Percentiles rank a stretch among this genome's conserved stretches.
These are phyloP conservation scores for Percopsis omiscomaycus DNA, from an alignment of 2,797 vertebrate genomes.

Conservation along the genomic window DNA sequence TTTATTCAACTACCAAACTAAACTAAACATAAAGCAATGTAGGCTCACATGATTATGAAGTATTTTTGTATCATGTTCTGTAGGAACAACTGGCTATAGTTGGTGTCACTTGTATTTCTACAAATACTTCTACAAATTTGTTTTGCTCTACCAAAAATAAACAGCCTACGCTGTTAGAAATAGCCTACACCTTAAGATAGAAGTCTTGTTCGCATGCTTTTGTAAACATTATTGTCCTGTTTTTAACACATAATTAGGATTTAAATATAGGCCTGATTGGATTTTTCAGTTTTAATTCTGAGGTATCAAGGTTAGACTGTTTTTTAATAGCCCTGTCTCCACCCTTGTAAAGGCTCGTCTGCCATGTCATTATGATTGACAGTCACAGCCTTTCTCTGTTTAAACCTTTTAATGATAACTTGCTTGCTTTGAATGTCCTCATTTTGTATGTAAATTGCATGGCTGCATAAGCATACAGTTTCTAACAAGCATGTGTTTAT, in stretches of 20 bases:
- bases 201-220: not conserved
- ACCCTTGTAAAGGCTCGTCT: constrained; percentile 8
- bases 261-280: constrained; percentile 1
- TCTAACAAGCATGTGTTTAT: constrained; percentile 22
- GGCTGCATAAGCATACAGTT: constrained; percentile 23
- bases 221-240: constrained; percentile 14
- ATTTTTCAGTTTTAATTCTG: constrained; percentile 5
- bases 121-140: too few relatives aligned
- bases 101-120: too few relatives aligned
- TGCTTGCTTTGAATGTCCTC: constrained; percentile 27
- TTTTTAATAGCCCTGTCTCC: constrained; percentile 16
- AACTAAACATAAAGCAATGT: too few relatives aligned
- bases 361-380: constrained; percentile 22
- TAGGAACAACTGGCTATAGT: too few relatives aligned
- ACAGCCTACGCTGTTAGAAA: constrained; percentile 7
- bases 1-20: too few relatives aligned
- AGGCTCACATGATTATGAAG: too few relatives aligned
- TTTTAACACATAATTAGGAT: not conserved
- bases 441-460: constrained; percentile 38
- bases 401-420: constrained; percentile 29
- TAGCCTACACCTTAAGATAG: constrained; percentile 8
- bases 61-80: too few relatives aligned
- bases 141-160: not conserved
- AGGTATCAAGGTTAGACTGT: constrained; percentile 5
- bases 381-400: constrained; percentile 24